Percentiles rank a stretch among this genome's conserved stretches.
phyloP scores from a whole-genome alignment of 2,888 invertebrate species.

The Pocota personata region DNA sequence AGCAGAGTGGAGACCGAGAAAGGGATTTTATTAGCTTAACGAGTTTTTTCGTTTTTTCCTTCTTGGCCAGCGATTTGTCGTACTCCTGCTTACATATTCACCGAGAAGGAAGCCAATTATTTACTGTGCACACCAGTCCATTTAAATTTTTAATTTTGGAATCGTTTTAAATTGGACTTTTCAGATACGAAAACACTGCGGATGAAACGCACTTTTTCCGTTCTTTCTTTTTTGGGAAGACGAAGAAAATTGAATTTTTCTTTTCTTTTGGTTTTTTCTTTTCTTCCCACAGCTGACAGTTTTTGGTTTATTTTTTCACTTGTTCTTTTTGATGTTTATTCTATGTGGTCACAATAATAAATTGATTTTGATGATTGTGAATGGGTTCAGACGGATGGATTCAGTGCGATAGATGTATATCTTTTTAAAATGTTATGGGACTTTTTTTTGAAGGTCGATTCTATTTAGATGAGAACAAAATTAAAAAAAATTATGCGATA shows the following conservation, averaged over 20 bases:
- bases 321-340: constrained; percentile 63
- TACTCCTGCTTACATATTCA: constrained; percentile 29
- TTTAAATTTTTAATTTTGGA: neutral
- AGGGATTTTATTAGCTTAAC: constrained; percentile 37
- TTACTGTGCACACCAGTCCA: constrained; percentile 22
- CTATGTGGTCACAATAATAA: constrained; percentile 22
- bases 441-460: too few species aligned
- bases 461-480: too few species aligned
- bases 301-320: constrained; percentile 70
- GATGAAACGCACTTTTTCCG: constrained; percentile 39
- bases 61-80: neutral
- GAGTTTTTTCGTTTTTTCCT: constrained; percentile 34
- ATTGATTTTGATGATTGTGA: constrained; percentile 4
- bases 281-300: constrained; percentile 66
- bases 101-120: constrained; percentile 15
- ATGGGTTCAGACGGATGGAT: neutral
- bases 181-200: constrained; percentile 21
- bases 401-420: neutral
- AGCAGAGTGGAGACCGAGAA: neutral
- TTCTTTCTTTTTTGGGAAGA: constrained; percentile 32
- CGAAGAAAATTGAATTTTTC: constrained; percentile 62
- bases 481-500: neutral
- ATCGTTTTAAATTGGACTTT: constrained; percentile 2
- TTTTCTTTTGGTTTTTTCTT: constrained; percentile 41
- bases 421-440: neutral